Conservation (phyloP, 1,140 invertebrate genomes). For the Akabosia matsudoensis region DNA sequence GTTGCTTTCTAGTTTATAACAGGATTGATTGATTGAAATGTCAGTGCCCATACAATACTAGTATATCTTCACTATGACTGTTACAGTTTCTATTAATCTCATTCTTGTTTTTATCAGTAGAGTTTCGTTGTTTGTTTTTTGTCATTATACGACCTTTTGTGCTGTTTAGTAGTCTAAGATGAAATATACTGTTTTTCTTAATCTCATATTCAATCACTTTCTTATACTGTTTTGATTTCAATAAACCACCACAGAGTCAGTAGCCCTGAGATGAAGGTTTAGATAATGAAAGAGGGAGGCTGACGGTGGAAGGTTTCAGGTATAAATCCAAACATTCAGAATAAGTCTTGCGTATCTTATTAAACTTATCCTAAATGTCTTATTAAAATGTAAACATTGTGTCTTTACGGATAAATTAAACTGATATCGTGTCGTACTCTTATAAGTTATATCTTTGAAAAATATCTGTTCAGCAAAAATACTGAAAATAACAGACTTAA, state of each 20-base stretch:
- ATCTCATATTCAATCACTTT: neutral
- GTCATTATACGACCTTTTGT: neutral
- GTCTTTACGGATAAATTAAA: neutral
- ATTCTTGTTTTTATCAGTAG: neutral
- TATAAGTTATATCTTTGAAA: conserved; percentile 9
- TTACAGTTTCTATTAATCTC: neutral
- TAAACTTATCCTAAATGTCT: neutral
- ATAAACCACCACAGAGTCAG: no score
- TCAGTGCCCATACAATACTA: neutral
- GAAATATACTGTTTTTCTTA: neutral
- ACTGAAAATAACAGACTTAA: conserved; percentile 9
- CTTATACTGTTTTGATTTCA: no score
- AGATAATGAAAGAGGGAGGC: no score
- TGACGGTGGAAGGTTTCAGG: no score
- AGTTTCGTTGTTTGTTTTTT: neutral
- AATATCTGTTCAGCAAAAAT: neutral
- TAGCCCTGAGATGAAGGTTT: no score
- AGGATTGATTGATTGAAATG: neutral
- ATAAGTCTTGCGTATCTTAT: neutral
- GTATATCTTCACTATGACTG: neutral
- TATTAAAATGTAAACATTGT: neutral
- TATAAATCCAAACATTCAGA: no score
- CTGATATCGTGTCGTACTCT: neutral
- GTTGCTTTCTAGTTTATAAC: neutral
- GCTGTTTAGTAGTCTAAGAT: neutral